Percentiles rank a stretch among this genome's conserved stretches.
Conservation (phyloP, 2,888 invertebrate species). For the Salpingus planirostris region DNA sequence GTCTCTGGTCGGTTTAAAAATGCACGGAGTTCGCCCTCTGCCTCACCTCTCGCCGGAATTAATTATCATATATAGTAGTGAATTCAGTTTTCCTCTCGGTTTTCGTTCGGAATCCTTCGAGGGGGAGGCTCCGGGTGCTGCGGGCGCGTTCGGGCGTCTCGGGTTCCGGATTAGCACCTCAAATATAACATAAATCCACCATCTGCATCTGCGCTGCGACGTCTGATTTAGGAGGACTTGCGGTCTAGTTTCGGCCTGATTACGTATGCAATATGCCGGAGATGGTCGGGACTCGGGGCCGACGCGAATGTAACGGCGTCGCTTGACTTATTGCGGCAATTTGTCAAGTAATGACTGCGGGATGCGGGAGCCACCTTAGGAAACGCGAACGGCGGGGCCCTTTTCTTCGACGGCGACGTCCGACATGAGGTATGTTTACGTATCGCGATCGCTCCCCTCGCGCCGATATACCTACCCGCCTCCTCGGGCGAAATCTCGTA, state of each 20-base stretch:
- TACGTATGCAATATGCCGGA: slow-evolving; percentile 9
- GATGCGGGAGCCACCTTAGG: no score
- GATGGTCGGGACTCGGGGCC: slow-evolving; percentile 5
- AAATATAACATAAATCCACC: slow-evolving; percentile 12
- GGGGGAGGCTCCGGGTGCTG: background rate
- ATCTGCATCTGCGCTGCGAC: slow-evolving; percentile 9
- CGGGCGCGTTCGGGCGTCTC: background rate
- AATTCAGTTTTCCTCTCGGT: slow-evolving; percentile 9
- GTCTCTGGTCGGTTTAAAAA: slow-evolving; percentile 2
- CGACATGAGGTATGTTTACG: no score
- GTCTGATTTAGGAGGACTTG: slow-evolving; percentile 11
- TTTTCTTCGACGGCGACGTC: background rate
- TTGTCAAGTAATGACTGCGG: slow-evolving; percentile 6
- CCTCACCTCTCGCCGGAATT: slow-evolving; percentile 5
- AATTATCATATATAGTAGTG: slow-evolving; percentile 10
- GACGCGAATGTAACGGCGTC: slow-evolving; percentile 6
- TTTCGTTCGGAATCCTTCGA: slow-evolving; percentile 2
- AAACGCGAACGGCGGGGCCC: background rate
- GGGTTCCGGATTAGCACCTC: slow-evolving; percentile 5
- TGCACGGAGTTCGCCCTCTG: slow-evolving; percentile 2
- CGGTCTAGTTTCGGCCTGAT: slow-evolving; percentile 9
- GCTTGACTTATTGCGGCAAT: slow-evolving; percentile 8
- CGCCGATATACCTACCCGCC: no score
- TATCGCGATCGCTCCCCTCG: background rate
- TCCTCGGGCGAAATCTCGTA: no score